Evolutionary conservation across 2,797 vertebrate species (phyloP), one percentile per base, ranked within the genome.

Genomic region (Microctenopoma stevenorrisi): DNA sequence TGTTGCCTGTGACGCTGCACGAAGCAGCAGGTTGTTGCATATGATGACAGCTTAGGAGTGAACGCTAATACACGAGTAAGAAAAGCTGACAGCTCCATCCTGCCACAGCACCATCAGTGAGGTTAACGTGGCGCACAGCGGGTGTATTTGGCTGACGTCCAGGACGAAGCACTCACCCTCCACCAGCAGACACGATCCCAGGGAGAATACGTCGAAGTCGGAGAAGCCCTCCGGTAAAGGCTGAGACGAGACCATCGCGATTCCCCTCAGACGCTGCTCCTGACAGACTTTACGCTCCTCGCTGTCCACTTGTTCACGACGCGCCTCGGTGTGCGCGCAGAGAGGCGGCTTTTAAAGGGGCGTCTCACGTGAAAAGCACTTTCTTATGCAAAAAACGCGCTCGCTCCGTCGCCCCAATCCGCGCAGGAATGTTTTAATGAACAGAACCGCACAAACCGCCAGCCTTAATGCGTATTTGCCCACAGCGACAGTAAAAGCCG

Each of bases 191-290:
- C 94, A 93, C 0, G 94, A 96, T 73, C 97, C 96, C 50, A 99
- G 89, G 26, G 93, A 94, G 88, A 98, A 96, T 82, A 98, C 96
- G 53, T 99, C 97, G 22, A 96, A 90, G 33, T 99, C 97, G 63
- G 95, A 92, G 87, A 99, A 99, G 76, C 96, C 96, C 48, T 95
- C 92, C 28, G 96, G 96, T 71, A 97, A 81, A 53, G 96, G 90
- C 68, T 95, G 89, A 7, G 96, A 89, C 56, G 94, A 89, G 46
- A 96, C 95, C 97, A 98, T 99, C 54, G 81, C 94, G 77, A 54
- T 81, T 59, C 55, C 68, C 82, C 69, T 54, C 73, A 55, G 40
- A 78, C 64, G 37, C 82, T 87, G 80, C 68, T 80, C 22, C 22
- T 22, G 22, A 78, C 72, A 76, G 78, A 82, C 77, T 76, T 79